A percentile compares a stretch with the other conserved stretches of the same genome.
phyloP scores from a whole-genome alignment of 2,888 invertebrate genomes.

The Xylocampa areola region DNA sequence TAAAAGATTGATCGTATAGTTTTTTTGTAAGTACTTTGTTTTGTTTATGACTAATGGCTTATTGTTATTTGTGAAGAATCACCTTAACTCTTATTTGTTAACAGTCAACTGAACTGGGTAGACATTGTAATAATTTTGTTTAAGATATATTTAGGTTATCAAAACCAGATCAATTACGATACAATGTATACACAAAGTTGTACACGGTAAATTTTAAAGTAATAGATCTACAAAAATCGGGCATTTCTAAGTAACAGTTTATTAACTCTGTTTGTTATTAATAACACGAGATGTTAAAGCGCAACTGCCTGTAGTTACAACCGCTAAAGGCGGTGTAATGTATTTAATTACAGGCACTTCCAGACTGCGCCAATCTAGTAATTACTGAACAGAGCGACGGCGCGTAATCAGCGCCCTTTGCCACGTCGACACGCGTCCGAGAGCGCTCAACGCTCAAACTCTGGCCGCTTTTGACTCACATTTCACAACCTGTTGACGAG shows the following conservation, averaged over 20 bases:
- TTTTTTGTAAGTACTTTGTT: conserved; percentile 53
- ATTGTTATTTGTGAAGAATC: neutral
- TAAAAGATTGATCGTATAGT: conserved; percentile 66
- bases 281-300: conserved; percentile 25
- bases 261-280: conserved; percentile 22
- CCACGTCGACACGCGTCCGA: conserved; percentile 78
- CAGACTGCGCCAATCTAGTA: conserved; percentile 85
- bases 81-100: too few species aligned
- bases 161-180: too few species aligned
- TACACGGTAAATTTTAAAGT: neutral
- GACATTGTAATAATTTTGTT: too few species aligned
- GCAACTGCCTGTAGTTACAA: conserved; percentile 38
- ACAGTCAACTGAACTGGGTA: too few species aligned
- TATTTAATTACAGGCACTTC: conserved; percentile 86
- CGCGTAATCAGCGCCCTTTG: conserved; percentile 86
- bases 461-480: conserved; percentile 80
- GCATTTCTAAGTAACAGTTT: neutral
- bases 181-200: too few species aligned
- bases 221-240: too few species aligned
- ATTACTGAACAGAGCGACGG: conserved; percentile 82
- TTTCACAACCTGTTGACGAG: conserved; percentile 88
- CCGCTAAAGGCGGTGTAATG: conserved; percentile 77
- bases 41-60: neutral
- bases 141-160: too few species aligned
- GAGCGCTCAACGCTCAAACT: conserved; percentile 77